Evolutionary conservation across 2,888 invertebrate species (phyloP), one percentile per base, ranked within the genome.

Genomic region (Thumatha senex): DNA sequence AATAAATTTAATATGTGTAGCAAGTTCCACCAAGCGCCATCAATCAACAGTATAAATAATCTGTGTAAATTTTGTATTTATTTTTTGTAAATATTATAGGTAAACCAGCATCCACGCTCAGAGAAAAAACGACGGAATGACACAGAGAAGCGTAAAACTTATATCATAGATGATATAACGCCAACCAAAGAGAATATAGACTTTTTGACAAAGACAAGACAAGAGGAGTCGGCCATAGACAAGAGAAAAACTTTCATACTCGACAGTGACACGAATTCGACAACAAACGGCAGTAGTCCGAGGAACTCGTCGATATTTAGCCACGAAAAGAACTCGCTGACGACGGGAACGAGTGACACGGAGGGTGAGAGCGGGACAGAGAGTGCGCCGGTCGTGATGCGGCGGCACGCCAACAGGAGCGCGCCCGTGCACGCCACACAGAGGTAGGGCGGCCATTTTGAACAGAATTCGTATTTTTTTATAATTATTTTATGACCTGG

Each of bases 241-340:
- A 90, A 90, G 60, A 67, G 91, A 45, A 86, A 83, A 58, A 91
- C 91, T 0, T 91, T 90, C 51, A 84, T 91, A n/a, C 68, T 91
- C 2, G 91, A 91, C 66, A 88, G 88, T 41, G 92, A 91, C 48
- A 89, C 90, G 0, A 88, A 86, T 54, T 91, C 92, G 0, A 91
- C 92, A 0, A 91, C 92, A 0, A 92, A 90, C 49, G 91, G 90
- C 0, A 89, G 89, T 49, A 89, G 90, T 65, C 90, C 91, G 0
- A 72, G 91, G 54, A 92, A 87, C 47, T 90, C 91, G 1, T 89
- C 90, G 0, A 85, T 89, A 51, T 91, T 87, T 61, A 89, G 89
- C 35, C 89, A 89, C 40, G 89, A 89, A 61, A 86, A 71, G 53
- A 56, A 66, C 10, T 83, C 82, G 0, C 49, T 85, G 49, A 82